A percentile compares a stretch with the other conserved stretches of the same genome.
These are phyloP conservation scores for Pseudocheirus occidentalis DNA, from an alignment of 2,797 vertebrate genomes.

Conservation along the genomic window DNA sequence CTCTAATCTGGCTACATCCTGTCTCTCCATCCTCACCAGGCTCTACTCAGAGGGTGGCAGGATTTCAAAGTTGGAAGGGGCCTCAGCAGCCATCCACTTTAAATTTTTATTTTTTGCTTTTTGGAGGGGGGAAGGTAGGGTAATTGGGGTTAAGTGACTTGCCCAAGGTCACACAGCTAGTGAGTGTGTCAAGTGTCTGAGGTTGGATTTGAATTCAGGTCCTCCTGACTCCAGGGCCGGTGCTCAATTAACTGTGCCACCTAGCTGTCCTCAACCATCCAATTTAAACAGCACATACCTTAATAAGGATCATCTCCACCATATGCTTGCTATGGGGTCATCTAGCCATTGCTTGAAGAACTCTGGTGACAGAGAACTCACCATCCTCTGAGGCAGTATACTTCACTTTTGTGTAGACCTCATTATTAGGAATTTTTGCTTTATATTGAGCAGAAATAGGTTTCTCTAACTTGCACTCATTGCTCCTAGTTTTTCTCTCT, in stretches of 20 bases:
- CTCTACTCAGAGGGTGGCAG: not conserved
- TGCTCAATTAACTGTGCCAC: too few species aligned
- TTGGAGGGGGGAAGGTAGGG: too few species aligned
- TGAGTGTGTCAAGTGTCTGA: too few species aligned
- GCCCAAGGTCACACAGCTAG: too few species aligned
- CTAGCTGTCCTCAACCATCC: not conserved
- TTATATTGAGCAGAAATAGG: not conserved
- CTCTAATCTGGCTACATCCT: not conserved
- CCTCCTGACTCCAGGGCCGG: too few species aligned
- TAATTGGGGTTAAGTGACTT: too few species aligned
- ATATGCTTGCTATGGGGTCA: not conserved
- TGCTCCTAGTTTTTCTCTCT: not conserved
- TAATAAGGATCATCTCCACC: not conserved
- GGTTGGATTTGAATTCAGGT: too few species aligned
- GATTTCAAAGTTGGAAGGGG: not conserved
- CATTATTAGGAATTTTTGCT: not conserved
- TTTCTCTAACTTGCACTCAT: not conserved
- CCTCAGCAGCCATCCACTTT: not conserved
- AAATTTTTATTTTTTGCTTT: too few species aligned
- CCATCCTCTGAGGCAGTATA: not conserved
- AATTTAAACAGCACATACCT: not conserved
- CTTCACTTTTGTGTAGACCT: not conserved
- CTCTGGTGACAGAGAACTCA: not conserved
- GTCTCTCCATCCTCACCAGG: not conserved
- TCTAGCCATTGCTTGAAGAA: not conserved